Percentiles rank a stretch among this genome's conserved stretches.
phyloP scores from a whole-genome alignment of 1,140 invertebrate genomes.

The Eupeodes corollae region DNA sequence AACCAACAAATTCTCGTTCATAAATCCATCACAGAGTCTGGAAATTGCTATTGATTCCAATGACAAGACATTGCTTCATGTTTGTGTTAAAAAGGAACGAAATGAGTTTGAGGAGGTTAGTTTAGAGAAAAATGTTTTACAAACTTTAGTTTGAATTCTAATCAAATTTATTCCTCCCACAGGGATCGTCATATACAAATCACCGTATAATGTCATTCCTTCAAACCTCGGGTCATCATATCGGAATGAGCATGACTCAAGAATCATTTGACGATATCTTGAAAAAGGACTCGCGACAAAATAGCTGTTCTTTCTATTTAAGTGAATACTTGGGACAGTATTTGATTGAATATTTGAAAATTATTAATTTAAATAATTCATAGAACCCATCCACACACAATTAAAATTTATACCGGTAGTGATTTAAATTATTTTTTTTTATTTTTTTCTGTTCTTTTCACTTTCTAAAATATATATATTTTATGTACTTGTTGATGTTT shows the following conservation, averaged over 20 bases:
- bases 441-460: too few relatives aligned
- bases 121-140: background rate
- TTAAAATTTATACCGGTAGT: too few relatives aligned
- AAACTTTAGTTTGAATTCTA: background rate
- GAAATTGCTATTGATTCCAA: constrained; percentile 18
- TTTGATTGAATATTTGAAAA: constrained; percentile 26
- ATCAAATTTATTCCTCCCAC: background rate
- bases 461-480: too few relatives aligned
- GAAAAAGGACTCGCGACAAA: constrained; percentile 13
- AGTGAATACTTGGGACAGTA: constrained; percentile 24
- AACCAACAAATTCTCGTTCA: constrained; percentile 20
- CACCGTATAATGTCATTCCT: constrained; percentile 30
- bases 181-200: constrained; percentile 26
- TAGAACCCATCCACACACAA: too few relatives aligned
- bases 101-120: constrained; percentile 25
- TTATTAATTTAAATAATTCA: constrained; percentile 7
- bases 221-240: constrained; percentile 13
- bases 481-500: too few relatives aligned
- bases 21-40: constrained; percentile 22
- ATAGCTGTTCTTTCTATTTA: constrained; percentile 30
- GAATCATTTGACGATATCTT: constrained; percentile 23
- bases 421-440: too few relatives aligned
- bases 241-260: constrained; percentile 8
- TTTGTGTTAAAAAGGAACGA: constrained; percentile 11
- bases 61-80: constrained; percentile 22